Evolutionary conservation across 2,888 invertebrate species (phyloP), one percentile per base, ranked within the genome.

Genomic region (Perdita meconis): DNA sequence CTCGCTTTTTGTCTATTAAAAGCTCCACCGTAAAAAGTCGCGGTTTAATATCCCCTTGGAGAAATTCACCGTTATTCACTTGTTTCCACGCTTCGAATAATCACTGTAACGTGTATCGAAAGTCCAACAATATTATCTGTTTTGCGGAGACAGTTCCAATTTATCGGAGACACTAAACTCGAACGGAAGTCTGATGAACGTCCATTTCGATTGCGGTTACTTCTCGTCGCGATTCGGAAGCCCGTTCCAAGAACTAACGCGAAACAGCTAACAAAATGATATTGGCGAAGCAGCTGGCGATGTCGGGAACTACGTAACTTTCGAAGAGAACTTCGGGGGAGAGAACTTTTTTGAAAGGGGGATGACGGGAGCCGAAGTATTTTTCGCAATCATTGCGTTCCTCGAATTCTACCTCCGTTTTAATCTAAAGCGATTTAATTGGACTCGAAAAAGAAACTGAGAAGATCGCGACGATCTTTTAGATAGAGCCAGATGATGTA

Each of bases 171-270:
- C n/a, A 6, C 13, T 22, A 3, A 47, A 55, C 38, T 1, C 26
- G 13, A 51, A 65, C 12, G 22, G 56, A 51, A 8, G 42, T 6
- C 13, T 36, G 56, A 59, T 67, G 42, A 38, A 16, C 47, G 50
- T 30, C 24, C 42, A 75, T n/a, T 61, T 56, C 59, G 30, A 65
- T 78, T 44, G 50, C 19, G 55, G 36, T 68, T 65, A 26, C 38
- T 30, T 30, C 36, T 47, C 50, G 44, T 50, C 59, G 55, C 50
- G 67, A 56, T 67, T 60, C 38, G 6, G 1, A 71, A 60, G 64
- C 51, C 19, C 5, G 42, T 44, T n/a, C 12, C 47, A 34, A 24
- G 13, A 19, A 47, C 2, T 13, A 55, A 24, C 12, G 1, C 22
- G 47, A 51, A 34, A 10, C 68, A 34, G 53, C 47, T 60, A 44